phyloP scores from a whole-genome alignment of 2,113 vertebrate species.

The Phaethornis superciliosus region DNA sequence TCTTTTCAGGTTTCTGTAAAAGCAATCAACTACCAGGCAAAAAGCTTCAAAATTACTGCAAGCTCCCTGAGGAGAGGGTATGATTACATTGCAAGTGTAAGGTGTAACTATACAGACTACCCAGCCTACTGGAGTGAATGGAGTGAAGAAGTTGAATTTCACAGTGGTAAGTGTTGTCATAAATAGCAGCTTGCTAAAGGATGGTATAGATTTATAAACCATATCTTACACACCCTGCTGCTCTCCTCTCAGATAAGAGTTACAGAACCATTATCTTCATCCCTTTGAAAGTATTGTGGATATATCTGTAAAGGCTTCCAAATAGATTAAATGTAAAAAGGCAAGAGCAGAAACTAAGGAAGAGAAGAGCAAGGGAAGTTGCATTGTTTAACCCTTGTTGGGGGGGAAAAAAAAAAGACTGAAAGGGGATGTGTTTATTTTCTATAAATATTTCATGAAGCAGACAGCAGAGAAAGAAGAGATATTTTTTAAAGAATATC shows the following conservation, averaged over 20 bases:
- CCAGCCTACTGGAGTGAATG: constrained; percentile 74
- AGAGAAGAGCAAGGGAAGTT: not conserved
- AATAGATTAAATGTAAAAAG: not conserved
- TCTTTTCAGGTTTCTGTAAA: constrained; percentile 14
- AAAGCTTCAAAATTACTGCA: constrained; percentile 34
- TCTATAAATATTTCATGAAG: not conserved
- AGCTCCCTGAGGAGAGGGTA: constrained; percentile 22
- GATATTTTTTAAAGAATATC: not conserved
- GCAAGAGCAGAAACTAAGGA: not conserved
- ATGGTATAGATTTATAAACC: not conserved
- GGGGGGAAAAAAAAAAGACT: not conserved
- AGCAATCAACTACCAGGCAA: not conserved
- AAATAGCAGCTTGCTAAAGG: not conserved
- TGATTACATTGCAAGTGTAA: constrained; percentile 40
- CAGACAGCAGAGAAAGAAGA: not conserved
- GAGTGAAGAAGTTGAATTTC: constrained; percentile 63
- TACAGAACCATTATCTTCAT: not conserved
- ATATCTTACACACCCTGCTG: not conserved
- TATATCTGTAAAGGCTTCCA: not conserved
- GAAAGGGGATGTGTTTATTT: not conserved
- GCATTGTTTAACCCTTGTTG: not conserved
- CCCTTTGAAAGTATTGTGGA: not conserved
- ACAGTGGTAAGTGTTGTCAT: constrained; percentile 55
- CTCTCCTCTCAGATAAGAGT: not conserved
- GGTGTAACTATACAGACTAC: not conserved